Conservation (phyloP, 2,888 invertebrate genomes). For the Rotaria magnacalcarata region DNA sequence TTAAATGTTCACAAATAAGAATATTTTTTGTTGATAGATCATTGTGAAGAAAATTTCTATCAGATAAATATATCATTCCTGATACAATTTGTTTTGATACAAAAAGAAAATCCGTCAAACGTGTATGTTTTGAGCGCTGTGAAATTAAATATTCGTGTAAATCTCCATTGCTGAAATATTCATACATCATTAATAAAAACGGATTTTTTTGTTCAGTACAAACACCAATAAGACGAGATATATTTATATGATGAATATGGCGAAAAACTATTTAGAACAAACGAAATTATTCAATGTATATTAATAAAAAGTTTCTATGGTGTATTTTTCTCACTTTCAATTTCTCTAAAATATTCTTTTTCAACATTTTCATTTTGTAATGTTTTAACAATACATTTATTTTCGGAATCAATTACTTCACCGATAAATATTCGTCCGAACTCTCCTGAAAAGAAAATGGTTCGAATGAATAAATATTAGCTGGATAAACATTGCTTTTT, state of each 20-base stretch:
- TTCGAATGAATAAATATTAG: no score
- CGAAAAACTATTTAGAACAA: neutral
- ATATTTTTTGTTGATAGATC: conserved; percentile 93
- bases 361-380: conserved; percentile 71
- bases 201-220: neutral
- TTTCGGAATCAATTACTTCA: conserved; percentile 65
- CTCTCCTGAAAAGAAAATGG: conserved; percentile 64
- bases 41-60: conserved; percentile 88
- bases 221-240: neutral
- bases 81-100: conserved; percentile 67
- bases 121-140: conserved; percentile 50
- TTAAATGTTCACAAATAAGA: conserved; percentile 84
- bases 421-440: conserved; percentile 96
- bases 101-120: conserved; percentile 71
- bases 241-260: conserved; percentile 21
- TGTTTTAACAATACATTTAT: conserved; percentile 81
- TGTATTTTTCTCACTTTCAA: conserved; percentile 18
- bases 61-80: conserved; percentile 64
- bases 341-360: neutral
- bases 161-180: conserved; percentile 90
- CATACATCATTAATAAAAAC: conserved; percentile 73
- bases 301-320: neutral
- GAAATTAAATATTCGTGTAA: conserved; percentile 78
- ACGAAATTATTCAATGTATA: neutral
- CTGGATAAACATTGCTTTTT: neutral